These are phyloP conservation scores for Microplitis manilae DNA, from an alignment of 2,888 invertebrate species.

Conservation along the genomic window DNA sequence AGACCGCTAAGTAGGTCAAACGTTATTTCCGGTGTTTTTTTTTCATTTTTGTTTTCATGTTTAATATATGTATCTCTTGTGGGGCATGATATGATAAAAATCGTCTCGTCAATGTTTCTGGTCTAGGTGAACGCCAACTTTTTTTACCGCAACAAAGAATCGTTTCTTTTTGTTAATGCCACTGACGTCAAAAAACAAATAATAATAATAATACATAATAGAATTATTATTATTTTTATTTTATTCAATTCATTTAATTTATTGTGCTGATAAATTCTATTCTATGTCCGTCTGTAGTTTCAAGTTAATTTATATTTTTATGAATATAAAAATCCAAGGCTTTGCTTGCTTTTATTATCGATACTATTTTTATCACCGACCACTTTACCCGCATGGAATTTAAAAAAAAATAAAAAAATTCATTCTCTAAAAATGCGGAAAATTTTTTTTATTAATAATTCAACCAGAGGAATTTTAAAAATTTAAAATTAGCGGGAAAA, in stretches of 20 bases:
- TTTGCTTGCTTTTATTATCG: too few species aligned
- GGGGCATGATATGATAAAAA: slow-evolving; percentile 14
- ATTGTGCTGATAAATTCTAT: neutral
- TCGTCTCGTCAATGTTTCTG: slow-evolving; percentile 1
- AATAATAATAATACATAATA: neutral
- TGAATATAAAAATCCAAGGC: too few species aligned
- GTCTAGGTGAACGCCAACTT: neutral
- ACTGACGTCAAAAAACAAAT: too few species aligned
- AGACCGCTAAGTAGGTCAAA: slow-evolving; percentile 15
- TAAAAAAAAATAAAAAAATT: too few species aligned
- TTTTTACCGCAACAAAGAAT: neutral
- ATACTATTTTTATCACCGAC: too few species aligned
- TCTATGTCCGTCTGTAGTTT: neutral
- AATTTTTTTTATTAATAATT: too few species aligned
- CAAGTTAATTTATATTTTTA: neutral
- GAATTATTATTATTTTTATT: neutral
- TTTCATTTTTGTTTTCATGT: neutral
- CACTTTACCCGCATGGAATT: too few species aligned
- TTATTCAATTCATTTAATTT: neutral
- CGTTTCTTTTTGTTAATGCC: neutral
- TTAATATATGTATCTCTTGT: slow-evolving; percentile 7
- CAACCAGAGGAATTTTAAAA: too few species aligned
- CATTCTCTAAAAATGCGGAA: too few species aligned
- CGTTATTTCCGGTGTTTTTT: neutral
- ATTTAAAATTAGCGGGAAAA: too few species aligned